Evolutionary conservation across 2,113 vertebrate genomes (phyloP).

Genomic region (Gobiocypris rarus): DNA sequence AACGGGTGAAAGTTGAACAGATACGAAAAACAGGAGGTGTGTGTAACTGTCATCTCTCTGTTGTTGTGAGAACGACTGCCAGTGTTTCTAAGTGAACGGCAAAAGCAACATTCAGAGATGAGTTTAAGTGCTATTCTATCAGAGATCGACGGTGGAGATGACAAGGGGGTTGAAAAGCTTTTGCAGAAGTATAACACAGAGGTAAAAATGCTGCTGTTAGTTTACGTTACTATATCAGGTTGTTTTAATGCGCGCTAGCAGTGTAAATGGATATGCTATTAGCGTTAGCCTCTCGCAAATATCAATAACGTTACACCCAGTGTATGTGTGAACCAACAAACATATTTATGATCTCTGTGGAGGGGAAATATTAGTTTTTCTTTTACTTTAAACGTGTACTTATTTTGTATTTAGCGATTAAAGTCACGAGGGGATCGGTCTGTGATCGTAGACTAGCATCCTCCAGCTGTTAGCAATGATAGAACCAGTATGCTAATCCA

Average conservation of each 20-base stretch:
- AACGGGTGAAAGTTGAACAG: slow-evolving; percentile 54
- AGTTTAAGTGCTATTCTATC: slow-evolving; percentile 69
- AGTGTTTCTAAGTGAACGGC: neutral
- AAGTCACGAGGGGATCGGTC: neutral
- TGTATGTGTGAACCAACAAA: neutral
- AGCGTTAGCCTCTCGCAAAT: neutral
- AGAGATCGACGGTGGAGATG: slow-evolving; percentile 67
- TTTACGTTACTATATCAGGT: neutral
- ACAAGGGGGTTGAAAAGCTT: slow-evolving; percentile 63
- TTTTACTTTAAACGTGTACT: neutral
- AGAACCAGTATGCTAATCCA: neutral
- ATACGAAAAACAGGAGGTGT: neutral
- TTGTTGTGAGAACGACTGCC: neutral
- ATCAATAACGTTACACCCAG: neutral
- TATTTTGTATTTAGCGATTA: neutral
- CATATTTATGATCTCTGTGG: neutral
- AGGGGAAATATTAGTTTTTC: neutral
- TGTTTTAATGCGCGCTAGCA: slow-evolving; percentile 10
- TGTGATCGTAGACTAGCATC: slow-evolving; percentile 9
- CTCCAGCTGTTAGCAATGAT: slow-evolving; percentile 15
- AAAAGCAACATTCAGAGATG: slow-evolving; percentile 61
- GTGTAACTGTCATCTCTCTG: neutral
- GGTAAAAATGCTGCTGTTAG: slow-evolving; percentile 68
- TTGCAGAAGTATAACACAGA: slow-evolving; percentile 72
- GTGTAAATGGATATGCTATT: neutral